A percentile compares a stretch with the other conserved stretches of the same genome.
phyloP scores from a whole-genome alignment of 2,797 vertebrate species.

The Crocidura indochinensis region DNA sequence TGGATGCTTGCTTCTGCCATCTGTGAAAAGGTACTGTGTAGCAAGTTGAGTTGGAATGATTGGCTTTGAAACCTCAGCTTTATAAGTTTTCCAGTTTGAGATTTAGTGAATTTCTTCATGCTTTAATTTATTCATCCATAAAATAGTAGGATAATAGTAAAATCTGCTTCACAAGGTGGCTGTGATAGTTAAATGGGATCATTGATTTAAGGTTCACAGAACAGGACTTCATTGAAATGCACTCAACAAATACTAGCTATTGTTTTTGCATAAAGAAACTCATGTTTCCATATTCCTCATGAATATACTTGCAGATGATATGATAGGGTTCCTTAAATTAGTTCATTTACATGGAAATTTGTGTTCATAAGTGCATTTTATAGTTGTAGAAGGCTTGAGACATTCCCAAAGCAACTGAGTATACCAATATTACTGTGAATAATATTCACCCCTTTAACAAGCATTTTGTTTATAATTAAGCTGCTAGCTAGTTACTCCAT shows the following conservation, averaged over 20 bases:
- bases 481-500: not conserved
- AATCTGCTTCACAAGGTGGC: not conserved
- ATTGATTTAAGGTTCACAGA: not conserved
- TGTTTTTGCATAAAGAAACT: not conserved
- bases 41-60: not conserved
- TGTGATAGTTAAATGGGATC: conserved; percentile 25
- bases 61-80: not conserved
- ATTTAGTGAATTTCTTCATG: conserved; percentile 19
- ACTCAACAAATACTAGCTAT: not conserved
- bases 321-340: not conserved
- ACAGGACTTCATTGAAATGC: not conserved
- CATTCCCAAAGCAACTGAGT: not conserved
- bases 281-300: not conserved
- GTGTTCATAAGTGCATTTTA: not conserved
- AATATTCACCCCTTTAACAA: not conserved
- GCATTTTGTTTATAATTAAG: not conserved
- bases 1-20: not conserved
- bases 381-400: not conserved
- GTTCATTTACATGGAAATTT: conserved; percentile 1
- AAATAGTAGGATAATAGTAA: not conserved
- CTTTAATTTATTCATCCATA: not conserved
- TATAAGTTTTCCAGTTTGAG: not conserved
- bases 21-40: not conserved
- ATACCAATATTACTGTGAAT: not conserved
- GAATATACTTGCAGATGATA: not conserved